Conservation (phyloP, 2,113 vertebrate genomes). For the Dasypus novemcinctus region DNA sequence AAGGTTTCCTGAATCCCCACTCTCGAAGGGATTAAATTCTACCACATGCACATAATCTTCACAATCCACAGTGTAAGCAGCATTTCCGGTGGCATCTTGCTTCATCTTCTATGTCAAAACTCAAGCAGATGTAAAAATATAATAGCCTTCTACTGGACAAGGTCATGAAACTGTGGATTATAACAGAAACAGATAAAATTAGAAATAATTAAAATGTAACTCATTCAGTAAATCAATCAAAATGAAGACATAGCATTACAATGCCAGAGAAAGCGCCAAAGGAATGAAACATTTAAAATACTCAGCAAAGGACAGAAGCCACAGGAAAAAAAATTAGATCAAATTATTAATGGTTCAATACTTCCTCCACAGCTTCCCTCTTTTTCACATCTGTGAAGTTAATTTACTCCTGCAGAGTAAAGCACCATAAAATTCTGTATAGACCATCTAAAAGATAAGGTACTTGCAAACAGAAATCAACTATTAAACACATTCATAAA, state of each 20-base stretch:
- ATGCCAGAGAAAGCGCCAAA: not conserved
- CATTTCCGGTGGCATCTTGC: constrained; percentile 87
- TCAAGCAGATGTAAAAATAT: not conserved
- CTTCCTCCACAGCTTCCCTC: not conserved
- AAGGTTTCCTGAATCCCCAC: constrained; percentile 88
- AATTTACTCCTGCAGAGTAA: not conserved
- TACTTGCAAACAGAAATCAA: not conserved
- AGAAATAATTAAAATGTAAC: not conserved
- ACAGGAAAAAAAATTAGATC: not conserved
- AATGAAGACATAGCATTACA: not conserved
- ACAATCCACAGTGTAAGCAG: constrained; percentile 91
- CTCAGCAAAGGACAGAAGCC: not conserved
- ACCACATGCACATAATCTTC: constrained; percentile 95
- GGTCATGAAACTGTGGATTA: constrained; percentile 52
- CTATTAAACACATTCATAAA: not conserved
- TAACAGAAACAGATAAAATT: constrained; percentile 31
- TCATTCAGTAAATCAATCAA: not conserved
- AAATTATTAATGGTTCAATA: not conserved
- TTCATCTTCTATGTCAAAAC: constrained; percentile 85
- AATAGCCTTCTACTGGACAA: not conserved
- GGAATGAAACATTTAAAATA: not conserved
- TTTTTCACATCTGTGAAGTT: constrained; percentile 1
- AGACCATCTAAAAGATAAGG: not conserved
- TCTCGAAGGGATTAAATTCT: constrained; percentile 95
- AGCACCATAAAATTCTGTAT: not conserved